Percentiles rank a stretch among this genome's conserved stretches.
phyloP scores from a whole-genome alignment of 1,140 invertebrate species.

The Drosophila jambulina region DNA sequence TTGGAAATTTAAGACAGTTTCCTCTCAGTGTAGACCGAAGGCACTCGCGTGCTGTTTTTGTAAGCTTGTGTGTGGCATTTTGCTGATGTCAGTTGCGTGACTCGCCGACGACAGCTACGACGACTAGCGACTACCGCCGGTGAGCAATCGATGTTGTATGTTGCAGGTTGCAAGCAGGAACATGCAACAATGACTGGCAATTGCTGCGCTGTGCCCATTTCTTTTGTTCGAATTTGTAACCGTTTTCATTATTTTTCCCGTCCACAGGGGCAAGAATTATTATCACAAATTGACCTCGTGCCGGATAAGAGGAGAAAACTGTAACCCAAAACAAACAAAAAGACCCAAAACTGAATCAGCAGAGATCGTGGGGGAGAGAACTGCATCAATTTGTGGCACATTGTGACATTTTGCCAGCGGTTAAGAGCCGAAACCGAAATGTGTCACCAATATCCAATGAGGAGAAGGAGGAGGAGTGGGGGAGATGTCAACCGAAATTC shows the following conservation, averaged over 20 bases:
- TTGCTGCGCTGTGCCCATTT: conserved; percentile 40
- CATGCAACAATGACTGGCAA: conserved; percentile 59
- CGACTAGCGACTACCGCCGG: neutral
- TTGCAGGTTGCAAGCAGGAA: conserved; percentile 27
- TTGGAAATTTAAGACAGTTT: neutral
- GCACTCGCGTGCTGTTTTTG: conserved; percentile 18
- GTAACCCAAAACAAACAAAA: neutral
- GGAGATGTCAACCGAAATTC: conserved; percentile 9
- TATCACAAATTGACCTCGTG: conserved; percentile 71
- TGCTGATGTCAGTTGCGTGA: conserved; percentile 40
- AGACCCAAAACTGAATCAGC: conserved; percentile 1
- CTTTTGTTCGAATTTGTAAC: conserved; percentile 37
- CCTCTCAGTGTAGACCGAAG: conserved; percentile 5
- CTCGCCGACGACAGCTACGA: conserved; percentile 14
- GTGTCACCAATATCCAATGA: conserved; percentile 22
- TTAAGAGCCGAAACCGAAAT: conserved; percentile 18
- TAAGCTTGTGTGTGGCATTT: conserved; percentile 36
- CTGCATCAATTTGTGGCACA: conserved; percentile 62
- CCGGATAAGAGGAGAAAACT: conserved; percentile 34
- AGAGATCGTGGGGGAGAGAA: conserved; percentile 8
- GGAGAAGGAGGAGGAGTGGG: neutral
- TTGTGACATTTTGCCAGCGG: conserved; percentile 59
- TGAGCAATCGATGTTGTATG: conserved; percentile 39
- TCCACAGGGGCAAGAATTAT: conserved; percentile 44
- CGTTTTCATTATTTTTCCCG: conserved; percentile 33